Evolutionary conservation across 2,888 invertebrate species (phyloP).

Genomic region (Neoaliturus tenellus): DNA sequence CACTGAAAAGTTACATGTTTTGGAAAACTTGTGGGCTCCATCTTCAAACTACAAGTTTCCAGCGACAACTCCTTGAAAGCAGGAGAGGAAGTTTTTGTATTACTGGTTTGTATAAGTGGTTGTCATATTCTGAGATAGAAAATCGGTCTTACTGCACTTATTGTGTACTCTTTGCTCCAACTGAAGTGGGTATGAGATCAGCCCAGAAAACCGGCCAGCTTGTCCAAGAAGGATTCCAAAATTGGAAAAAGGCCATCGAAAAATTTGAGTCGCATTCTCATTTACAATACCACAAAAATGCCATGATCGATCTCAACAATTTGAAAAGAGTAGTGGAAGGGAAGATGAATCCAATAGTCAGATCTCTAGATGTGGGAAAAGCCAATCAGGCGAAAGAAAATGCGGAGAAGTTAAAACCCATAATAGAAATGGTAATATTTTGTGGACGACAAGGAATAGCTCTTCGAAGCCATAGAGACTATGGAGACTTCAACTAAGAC

Average conservation of each 20-base stretch:
- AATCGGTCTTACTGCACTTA: background rate
- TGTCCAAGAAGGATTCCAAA: background rate
- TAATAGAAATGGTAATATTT: constrained; percentile 2
- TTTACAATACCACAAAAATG: background rate
- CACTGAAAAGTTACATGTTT: background rate
- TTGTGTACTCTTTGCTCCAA: background rate
- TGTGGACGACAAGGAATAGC: background rate
- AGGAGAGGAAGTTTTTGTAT: background rate
- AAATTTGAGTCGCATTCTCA: background rate
- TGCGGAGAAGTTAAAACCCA: background rate
- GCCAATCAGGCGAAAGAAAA: background rate
- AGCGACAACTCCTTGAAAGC: background rate
- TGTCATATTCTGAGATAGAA: constrained; percentile 16
- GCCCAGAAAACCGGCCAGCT: background rate
- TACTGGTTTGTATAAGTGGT: background rate
- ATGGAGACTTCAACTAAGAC: background rate
- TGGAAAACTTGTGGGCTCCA: background rate
- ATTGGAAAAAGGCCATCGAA: constrained; percentile 11
- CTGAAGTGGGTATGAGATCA: background rate
- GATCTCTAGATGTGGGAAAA: background rate
- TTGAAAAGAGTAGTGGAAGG: background rate
- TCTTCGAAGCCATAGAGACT: constrained; percentile 9
- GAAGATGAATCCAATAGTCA: background rate
- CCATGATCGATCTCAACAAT: background rate
- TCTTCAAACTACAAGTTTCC: background rate